Percentiles rank a stretch among this genome's conserved stretches.
Conservation (phyloP, 1,140 invertebrate species). For the Laupala kohalensis region DNA sequence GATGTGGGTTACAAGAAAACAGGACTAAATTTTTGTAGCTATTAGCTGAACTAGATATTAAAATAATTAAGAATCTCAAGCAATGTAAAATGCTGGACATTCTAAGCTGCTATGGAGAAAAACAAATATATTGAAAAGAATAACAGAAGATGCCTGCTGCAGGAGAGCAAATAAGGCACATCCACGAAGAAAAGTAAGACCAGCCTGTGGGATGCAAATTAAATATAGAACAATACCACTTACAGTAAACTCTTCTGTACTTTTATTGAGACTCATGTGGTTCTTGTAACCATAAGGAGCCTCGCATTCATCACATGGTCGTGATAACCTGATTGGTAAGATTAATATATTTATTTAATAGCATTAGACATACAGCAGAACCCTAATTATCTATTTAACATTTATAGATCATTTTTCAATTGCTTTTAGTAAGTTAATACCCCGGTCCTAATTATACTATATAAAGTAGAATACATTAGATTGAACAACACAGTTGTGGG, state of each 20-base stretch:
- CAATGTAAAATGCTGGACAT: neutral
- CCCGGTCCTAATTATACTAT: too few relatives aligned
- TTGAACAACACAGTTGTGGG: too few relatives aligned
- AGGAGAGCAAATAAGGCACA: neutral
- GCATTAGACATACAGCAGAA: too few relatives aligned
- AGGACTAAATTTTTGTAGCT: too few relatives aligned
- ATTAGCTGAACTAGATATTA: too few relatives aligned
- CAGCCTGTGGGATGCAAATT: neutral
- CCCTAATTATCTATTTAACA: too few relatives aligned
- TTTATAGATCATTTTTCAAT: too few relatives aligned
- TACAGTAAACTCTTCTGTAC: slow-evolving; percentile 58
- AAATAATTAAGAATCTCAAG: too few relatives aligned
- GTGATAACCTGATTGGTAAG: slow-evolving; percentile 22
- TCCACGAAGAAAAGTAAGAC: neutral
- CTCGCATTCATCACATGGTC: slow-evolving; percentile 72
- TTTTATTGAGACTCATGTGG: slow-evolving; percentile 72
- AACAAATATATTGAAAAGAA: neutral
- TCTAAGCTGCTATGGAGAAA: neutral
- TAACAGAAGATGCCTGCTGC: neutral
- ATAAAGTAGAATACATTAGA: too few relatives aligned
- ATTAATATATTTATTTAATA: too few relatives aligned
- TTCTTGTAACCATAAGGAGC: slow-evolving; percentile 89
- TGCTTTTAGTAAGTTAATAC: too few relatives aligned
- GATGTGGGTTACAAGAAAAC: too few relatives aligned
- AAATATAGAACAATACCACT: slow-evolving; percentile 28